Evolutionary conservation across 2,888 invertebrate genomes (phyloP).

Genomic region (Antheraea assamensis): DNA sequence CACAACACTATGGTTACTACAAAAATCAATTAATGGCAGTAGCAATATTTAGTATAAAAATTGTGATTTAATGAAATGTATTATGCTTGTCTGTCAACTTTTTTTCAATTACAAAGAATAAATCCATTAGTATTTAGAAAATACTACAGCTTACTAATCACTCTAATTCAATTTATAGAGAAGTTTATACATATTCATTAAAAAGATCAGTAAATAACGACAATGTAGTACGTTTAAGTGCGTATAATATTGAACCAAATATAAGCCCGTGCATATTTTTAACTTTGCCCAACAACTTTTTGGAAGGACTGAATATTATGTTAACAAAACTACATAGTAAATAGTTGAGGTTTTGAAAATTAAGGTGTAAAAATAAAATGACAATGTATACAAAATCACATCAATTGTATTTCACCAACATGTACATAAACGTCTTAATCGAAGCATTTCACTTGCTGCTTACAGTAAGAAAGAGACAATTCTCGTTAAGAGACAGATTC

Average conservation of each 20-base stretch:
- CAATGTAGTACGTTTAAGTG: neutral
- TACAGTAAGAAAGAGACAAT: slow-evolving; percentile 73
- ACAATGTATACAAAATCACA: slow-evolving; percentile 75
- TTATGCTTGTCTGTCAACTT: neutral
- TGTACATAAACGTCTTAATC: slow-evolving; percentile 79
- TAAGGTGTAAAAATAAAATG: slow-evolving; percentile 58
- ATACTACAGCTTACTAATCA: neutral
- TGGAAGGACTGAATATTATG: neutral
- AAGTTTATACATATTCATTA: neutral
- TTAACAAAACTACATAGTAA: neutral
- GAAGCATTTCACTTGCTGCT: slow-evolving; percentile 77
- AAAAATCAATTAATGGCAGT: neutral
- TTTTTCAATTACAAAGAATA: neutral
- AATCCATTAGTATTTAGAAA: neutral
- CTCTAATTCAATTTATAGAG: neutral
- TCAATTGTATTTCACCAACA: slow-evolving; percentile 83
- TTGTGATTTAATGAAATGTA: neutral
- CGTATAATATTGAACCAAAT: neutral
- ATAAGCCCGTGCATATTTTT: neutral
- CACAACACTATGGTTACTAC: neutral
- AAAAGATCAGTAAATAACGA: neutral
- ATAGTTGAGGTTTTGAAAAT: neutral
- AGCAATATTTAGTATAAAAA: neutral
- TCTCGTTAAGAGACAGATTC: slow-evolving; percentile 63
- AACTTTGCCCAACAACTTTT: neutral